A percentile compares a stretch with the other conserved stretches of the same genome.
Conservation (phyloP, 2,797 vertebrate species). For the Crenichthys baileyi region DNA sequence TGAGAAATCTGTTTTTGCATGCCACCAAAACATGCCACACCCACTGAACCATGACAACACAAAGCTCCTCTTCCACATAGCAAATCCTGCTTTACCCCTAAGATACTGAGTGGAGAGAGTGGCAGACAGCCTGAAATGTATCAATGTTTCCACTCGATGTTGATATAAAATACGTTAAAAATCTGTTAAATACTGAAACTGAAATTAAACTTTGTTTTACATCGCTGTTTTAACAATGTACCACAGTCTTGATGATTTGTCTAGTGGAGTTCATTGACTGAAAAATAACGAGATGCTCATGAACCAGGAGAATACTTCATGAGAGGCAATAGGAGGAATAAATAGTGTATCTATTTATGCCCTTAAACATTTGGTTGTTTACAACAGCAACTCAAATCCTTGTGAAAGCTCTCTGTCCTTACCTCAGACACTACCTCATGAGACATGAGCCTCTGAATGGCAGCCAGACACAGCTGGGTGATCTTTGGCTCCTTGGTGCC, state of each 20-base stretch:
- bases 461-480: constrained; percentile 95
- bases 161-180: no score
- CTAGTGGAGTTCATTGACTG: not conserved
- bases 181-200: not conserved
- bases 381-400: not conserved
- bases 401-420: constrained; percentile 40
- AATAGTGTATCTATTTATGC: not conserved
- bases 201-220: not conserved
- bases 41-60: not conserved
- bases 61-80: not conserved
- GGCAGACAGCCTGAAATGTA: no score
- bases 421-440: constrained; percentile 99
- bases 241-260: not conserved
- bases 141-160: no score
- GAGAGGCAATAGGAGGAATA: not conserved
- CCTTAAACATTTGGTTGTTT: not conserved
- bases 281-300: not conserved
- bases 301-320: not conserved
- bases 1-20: not conserved
- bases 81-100: not conserved
- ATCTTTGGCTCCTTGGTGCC: constrained; percentile 99
- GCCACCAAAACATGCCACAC: not conserved
- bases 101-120: no score
- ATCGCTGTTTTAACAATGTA: no score
- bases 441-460: constrained; percentile 98